phyloP scores from a whole-genome alignment of 2,888 invertebrate genomes.

The Netelia fuscicornis region DNA sequence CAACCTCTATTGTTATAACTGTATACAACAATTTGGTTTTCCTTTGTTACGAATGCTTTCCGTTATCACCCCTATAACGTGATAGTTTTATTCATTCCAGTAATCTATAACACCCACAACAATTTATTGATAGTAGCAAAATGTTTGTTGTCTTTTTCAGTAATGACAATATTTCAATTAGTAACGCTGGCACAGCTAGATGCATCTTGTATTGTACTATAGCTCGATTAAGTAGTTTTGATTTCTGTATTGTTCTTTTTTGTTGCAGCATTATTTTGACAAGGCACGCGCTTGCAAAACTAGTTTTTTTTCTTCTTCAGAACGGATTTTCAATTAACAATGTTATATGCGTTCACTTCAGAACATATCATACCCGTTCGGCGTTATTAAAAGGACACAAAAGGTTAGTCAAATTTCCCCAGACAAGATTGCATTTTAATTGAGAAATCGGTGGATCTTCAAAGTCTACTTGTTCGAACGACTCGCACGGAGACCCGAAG shows the following conservation, averaged over 20 bases:
- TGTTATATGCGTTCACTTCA: no score
- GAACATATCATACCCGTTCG: background rate
- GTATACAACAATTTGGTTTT: slow-evolving; percentile 1
- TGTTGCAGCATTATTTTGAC: slow-evolving; percentile 29
- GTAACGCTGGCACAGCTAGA: background rate
- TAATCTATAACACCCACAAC: slow-evolving; percentile 27
- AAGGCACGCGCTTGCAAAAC: slow-evolving; percentile 43
- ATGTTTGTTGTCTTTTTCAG: background rate
- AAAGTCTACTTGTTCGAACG: background rate
- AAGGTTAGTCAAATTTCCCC: background rate
- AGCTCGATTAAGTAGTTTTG: background rate
- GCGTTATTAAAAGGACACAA: background rate
- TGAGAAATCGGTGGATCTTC: background rate
- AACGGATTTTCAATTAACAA: no score
- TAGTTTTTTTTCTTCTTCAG: background rate
- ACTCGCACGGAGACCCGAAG: slow-evolving; percentile 2
- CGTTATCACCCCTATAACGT: slow-evolving; percentile 35
- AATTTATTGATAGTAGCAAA: slow-evolving; percentile 38
- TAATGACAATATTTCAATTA: background rate
- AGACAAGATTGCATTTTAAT: background rate
- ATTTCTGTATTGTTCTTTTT: background rate
- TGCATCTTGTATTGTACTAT: background rate
- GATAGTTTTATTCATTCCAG: background rate
- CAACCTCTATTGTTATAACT: background rate
- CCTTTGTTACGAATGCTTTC: background rate